Evolutionary conservation across 2,888 invertebrate genomes (phyloP), one percentile per base, ranked within the genome.

Genomic region (Heliconius hortense): DNA sequence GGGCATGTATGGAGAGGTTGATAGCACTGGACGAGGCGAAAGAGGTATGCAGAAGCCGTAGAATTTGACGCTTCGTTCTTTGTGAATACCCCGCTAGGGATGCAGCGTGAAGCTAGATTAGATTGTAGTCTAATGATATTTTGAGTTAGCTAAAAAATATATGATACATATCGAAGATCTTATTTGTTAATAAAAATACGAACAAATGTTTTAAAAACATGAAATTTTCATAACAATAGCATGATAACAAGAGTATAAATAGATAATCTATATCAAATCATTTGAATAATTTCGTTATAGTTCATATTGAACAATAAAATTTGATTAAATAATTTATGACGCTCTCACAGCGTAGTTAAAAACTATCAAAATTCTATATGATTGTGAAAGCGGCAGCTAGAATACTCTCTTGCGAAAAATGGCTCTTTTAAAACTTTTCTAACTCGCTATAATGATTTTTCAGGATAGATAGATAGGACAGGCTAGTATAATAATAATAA

Each of bases 281-380:
- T 69, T 69, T 56, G 24, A 69, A 69, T 69, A 56, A 69, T 31
- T 69, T 56, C 69, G 56, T 69, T 69, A 48, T 68, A 68, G 28
- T 15, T 11, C 31, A 35, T n/a, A 35, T 64, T n/a, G n/a, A 31
- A 56, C n/a, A 35, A 56, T 56, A 56, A 56, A 69, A 56, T 69
- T 69, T 56, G 4, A 35, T 56, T 1, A 56, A 56, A 56, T 53
- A 68, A 53, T 68, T 68, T 67, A 67, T 43, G 26, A 26, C 8
- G 56, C 21, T 7, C n/a, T 35, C 64, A 63, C 18, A 26, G 13
- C 18, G 2, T 1, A 21, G 63, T 31, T 63, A 31, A 63, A 31
- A 35, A 18, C 15, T 26, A 18, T 67, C 10, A 10, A 35, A 35
- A 10, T 35, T 35, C n/a, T 31, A 21, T n/a, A 28, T 24, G 2